phyloP scores from a whole-genome alignment of 2,113 vertebrate genomes.

The Scortum barcoo region DNA sequence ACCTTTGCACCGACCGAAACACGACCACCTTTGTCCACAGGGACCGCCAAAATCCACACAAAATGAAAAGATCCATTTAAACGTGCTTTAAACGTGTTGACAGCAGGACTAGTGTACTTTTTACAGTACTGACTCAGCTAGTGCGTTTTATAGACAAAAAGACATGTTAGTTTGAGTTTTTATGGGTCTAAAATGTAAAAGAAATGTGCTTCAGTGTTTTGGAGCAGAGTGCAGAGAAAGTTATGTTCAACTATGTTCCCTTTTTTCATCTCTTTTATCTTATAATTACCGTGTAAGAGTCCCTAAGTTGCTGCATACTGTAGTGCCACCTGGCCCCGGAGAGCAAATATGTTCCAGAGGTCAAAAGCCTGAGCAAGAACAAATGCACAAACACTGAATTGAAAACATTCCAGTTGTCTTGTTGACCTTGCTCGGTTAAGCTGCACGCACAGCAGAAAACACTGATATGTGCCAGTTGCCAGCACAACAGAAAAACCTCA shows the following conservation, averaged over 20 bases:
- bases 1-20: too few relatives aligned
- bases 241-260: background rate
- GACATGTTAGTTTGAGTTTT: background rate
- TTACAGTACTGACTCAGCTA: background rate
- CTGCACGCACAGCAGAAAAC: constrained; percentile 31
- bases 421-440: constrained; percentile 54
- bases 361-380: constrained; percentile 55
- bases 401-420: constrained; percentile 52
- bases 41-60: too few relatives aligned
- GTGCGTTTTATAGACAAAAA: background rate
- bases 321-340: constrained; percentile 64
- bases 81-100: background rate
- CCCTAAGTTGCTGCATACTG: constrained; percentile 44
- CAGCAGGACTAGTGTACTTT: too few relatives aligned
- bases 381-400: constrained; percentile 61
- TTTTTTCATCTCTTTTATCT: background rate
- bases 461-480: constrained; percentile 11
- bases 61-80: too few relatives aligned
- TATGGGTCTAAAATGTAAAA: background rate
- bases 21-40: too few relatives aligned
- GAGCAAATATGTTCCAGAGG: constrained; percentile 54
- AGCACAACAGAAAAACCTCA: background rate
- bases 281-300: constrained; percentile 4
- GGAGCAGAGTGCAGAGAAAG: background rate
- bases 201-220: background rate